Evolutionary conservation across 2,797 vertebrate genomes (phyloP).

Genomic region (Catostomus latipinnis): DNA sequence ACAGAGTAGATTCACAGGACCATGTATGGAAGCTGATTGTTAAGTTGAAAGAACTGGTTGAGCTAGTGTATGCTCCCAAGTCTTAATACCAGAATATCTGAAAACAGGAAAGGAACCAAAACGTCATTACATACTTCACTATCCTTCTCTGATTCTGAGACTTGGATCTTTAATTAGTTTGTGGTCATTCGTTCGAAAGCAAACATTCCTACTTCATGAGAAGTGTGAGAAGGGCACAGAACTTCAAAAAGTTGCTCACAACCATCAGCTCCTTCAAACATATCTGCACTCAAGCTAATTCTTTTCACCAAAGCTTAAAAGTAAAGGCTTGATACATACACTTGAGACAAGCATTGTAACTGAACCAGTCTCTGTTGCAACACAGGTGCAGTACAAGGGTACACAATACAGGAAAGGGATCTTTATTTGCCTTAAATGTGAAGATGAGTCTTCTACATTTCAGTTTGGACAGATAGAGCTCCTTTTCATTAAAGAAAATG

Average conservation of each 20-base stretch:
- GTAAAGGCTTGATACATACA: conserved; percentile 32
- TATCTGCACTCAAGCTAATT: conserved; percentile 23
- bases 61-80: too few species aligned
- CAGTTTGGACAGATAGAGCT: conserved; percentile 25
- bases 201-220: conserved; percentile 36
- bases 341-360: conserved; percentile 17
- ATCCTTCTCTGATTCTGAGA: conserved; percentile 16
- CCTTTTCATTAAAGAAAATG: neutral
- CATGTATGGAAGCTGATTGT: conserved; percentile 25
- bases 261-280: conserved; percentile 30
- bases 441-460: neutral
- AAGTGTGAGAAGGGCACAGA: conserved; percentile 7
- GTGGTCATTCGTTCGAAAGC: conserved; percentile 37
- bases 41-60: conserved; percentile 19
- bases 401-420: conserved; percentile 16
- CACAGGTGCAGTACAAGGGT: conserved; percentile 1
- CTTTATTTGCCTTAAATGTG: conserved; percentile 5
- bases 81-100: too few species aligned
- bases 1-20: conserved; percentile 35
- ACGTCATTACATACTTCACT: conserved; percentile 17
- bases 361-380: neutral
- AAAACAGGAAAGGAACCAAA: too few species aligned
- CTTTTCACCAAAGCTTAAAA: conserved; percentile 21
- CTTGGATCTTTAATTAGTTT: conserved; percentile 32
- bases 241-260: conserved; percentile 25